Evolutionary conservation across 2,113 vertebrate species (phyloP), one percentile per base, ranked within the genome.

Genomic region (Dasyurus viverrinus): DNA sequence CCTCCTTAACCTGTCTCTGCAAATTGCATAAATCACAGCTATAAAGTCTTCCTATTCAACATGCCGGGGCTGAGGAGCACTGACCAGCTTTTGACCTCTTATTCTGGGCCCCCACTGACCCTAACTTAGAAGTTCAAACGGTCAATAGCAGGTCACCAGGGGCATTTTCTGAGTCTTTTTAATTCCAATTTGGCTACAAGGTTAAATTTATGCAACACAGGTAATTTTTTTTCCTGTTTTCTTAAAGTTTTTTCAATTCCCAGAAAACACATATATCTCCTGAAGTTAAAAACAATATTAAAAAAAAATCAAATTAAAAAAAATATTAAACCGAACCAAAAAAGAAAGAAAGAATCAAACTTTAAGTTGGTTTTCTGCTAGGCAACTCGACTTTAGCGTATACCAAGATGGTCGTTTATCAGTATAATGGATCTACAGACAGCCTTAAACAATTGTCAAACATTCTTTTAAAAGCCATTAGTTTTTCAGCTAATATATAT

Each of bases 31-130:
- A 99, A 99, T 99, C 99, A 99, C 95, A 53, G 98, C 98, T 98
- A 99, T 99, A 99, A 99, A 99, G 98, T 99, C 98, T 97, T 98
- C 96, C 97, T 98, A 99, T 99, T 99, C 98, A 99, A 97, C 98
- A 96, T 97, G 96, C 98, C 98, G 93, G 97, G 98, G 97, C 97
- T 96, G 97, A 97, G 97, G 98, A 98, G 98, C 98, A 98, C 97
- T 99, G 99, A 99, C 99, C 99, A 99, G 98, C 97, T 99, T 98
- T 98, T 99, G 99, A 99, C 99, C 99, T 99, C 98, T 98, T 98
- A 98, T 98, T 99, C 98, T 98, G 99, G 99, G 98, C 98, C 98
- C 98, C 98, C 98, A 89, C 98, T 99, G 99, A 99, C 99, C 99
- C 98, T 98, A 98, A 98, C 98, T 99, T 98, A 98, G 98, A 98